These are phyloP conservation scores for Phasianus colchicus DNA, from an alignment of 2,113 vertebrate species.

Conservation along the genomic window DNA sequence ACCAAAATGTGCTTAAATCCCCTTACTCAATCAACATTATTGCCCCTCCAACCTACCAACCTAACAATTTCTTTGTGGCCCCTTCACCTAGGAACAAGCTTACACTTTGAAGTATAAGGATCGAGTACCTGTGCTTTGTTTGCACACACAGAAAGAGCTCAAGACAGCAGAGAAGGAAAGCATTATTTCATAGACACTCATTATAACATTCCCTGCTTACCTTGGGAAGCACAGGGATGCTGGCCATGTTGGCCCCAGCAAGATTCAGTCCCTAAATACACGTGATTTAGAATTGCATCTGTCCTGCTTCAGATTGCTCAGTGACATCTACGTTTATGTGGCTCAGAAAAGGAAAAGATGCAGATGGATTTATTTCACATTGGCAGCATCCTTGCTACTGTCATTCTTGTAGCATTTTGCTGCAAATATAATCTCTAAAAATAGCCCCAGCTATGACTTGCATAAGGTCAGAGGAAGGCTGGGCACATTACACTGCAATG, in stretches of 20 bases:
- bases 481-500: conserved; percentile 21
- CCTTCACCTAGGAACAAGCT: neutral
- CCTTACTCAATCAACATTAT: neutral
- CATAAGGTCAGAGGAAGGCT: conserved; percentile 65
- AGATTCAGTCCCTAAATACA: neutral
- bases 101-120: neutral
- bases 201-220: neutral
- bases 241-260: neutral
- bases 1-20: neutral
- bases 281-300: neutral
- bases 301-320: neutral
- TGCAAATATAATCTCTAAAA: conserved; percentile 70
- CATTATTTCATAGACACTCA: neutral
- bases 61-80: neutral
- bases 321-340: neutral
- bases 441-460: conserved; percentile 68
- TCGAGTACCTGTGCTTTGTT: neutral
- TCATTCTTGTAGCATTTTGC: conserved; percentile 65
- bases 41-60: accelerated
- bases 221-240: neutral
- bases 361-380: conserved; percentile 25
- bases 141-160: neutral
- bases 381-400: conserved; percentile 36
- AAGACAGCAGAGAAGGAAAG: neutral
- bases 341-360: conserved; percentile 3